Percentiles rank a stretch among this genome's conserved stretches.
These are phyloP conservation scores for Lycopodina hypogea DNA, from an alignment of 37 sponge, comb jelly and placozoan species.

Conservation along the genomic window DNA sequence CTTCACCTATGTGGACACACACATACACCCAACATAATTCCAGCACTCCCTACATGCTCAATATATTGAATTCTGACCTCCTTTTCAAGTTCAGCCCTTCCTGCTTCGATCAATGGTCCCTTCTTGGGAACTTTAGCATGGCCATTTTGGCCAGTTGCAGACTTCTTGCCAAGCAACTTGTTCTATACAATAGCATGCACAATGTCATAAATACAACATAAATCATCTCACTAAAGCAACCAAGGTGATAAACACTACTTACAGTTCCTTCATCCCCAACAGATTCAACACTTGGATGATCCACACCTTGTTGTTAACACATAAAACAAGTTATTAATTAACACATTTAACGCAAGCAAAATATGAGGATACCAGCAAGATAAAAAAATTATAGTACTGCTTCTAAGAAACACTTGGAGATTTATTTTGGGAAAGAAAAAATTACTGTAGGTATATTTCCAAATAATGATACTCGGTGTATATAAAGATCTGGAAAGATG, in stretches of 20 bases:
- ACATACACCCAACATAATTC: background rate
- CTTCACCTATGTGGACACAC: constrained; percentile 13
- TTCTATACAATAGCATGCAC: background rate
- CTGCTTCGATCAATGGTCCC: background rate
- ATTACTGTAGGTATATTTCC: too few relatives aligned
- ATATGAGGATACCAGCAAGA: too few relatives aligned
- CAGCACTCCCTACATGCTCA: background rate
- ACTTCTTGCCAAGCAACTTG: background rate
- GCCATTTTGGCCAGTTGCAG: background rate
- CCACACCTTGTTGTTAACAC: too few relatives aligned
- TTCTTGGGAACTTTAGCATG: constrained; percentile 3
- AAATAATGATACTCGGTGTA: too few relatives aligned
- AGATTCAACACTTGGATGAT: too few relatives aligned
- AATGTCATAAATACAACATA: background rate
- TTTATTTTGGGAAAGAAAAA: too few relatives aligned
- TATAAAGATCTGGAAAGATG: too few relatives aligned
- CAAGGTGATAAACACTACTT: background rate
- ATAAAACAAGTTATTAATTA: too few relatives aligned
- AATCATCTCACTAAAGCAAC: background rate
- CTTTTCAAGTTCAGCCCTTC: constrained; percentile 28
- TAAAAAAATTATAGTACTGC: too few relatives aligned
- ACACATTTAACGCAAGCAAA: too few relatives aligned
- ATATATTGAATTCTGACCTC: constrained; percentile 10
- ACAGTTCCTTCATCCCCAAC: too few relatives aligned
- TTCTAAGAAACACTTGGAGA: too few relatives aligned